A percentile compares a stretch with the other conserved stretches of the same genome.
Evolutionary conservation across 2,888 invertebrate species (phyloP).

Genomic region (Chrysolina americana): DNA sequence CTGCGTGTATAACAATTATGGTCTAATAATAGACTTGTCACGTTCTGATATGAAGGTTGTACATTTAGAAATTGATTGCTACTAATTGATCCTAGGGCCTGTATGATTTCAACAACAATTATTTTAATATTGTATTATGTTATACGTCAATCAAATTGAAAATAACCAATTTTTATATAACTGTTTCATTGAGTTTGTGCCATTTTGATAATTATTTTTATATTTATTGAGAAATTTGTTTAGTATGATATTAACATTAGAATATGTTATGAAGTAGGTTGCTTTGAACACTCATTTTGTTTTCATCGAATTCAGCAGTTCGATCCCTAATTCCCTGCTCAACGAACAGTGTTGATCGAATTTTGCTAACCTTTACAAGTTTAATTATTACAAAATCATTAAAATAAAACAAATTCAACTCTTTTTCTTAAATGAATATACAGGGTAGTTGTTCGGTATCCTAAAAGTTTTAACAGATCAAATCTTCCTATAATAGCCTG

Average conservation of each 20-base stretch:
- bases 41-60: no score
- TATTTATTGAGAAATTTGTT: slow-evolving; percentile 11
- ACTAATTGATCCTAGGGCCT: not conserved
- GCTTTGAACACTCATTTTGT: not conserved
- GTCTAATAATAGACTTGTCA: no score
- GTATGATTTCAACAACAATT: not conserved
- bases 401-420: not conserved
- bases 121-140: not conserved
- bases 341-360: not conserved
- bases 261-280: not conserved
- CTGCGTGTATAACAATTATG: not conserved
- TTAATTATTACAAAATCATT: not conserved
- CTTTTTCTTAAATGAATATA: not conserved
- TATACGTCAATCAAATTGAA: slow-evolving; percentile 3
- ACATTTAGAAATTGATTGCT: not conserved
- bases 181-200: not conserved
- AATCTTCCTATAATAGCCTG: no score
- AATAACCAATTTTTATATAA: not conserved
- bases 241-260: not conserved
- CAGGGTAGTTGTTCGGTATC: no score
- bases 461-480: no score
- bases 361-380: not conserved
- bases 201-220: slow-evolving; percentile 13
- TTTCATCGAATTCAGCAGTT: not conserved
- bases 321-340: not conserved